Evolutionary conservation across 1,140 invertebrate genomes (phyloP).

Genomic region (Bradynema listronoti): DNA sequence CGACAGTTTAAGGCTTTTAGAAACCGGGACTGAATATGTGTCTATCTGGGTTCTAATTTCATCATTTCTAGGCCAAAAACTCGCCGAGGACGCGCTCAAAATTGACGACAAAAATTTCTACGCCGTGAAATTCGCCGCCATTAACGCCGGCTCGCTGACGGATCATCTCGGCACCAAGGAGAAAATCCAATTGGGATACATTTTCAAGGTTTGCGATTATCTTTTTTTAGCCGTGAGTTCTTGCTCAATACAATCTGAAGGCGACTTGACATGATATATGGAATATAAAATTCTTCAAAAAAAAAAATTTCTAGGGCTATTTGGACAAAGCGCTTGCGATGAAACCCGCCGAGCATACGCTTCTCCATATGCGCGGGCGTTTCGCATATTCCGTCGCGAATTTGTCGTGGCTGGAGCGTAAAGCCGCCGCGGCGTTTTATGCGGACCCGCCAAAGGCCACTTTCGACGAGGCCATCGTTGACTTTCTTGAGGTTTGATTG

Average conservation of each 20-base stretch:
- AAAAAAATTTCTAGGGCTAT: conserved; percentile 59
- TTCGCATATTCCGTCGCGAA: conserved; percentile 57
- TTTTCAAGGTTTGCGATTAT: conserved; percentile 23
- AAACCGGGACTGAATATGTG: neutral
- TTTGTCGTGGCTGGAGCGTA: conserved; percentile 60
- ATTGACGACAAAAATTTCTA: conserved; percentile 36
- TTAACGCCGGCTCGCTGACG: conserved; percentile 35
- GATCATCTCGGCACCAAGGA: conserved; percentile 57
- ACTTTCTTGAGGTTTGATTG: conserved; percentile 53
- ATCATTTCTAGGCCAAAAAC: conserved; percentile 20
- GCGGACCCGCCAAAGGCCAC: conserved; percentile 59
- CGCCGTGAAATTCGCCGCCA: conserved; percentile 45
- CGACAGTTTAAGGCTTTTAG: neutral
- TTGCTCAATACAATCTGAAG: conserved; percentile 1
- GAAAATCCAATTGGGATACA: conserved; percentile 59
- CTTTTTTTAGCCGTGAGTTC: neutral
- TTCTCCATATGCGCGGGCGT: conserved; percentile 58
- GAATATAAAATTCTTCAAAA: too few species aligned
- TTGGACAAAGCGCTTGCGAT: conserved; percentile 59
- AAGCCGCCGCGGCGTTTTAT: conserved; percentile 59
- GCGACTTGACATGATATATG: too few species aligned
- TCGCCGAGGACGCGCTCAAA: conserved; percentile 25
- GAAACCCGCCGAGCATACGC: conserved; percentile 57
- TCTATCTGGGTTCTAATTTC: too few species aligned
- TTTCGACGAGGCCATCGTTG: conserved; percentile 58